These are phyloP conservation scores for Saxicola maurus DNA, from an alignment of 2,797 vertebrate species.

Conservation along the genomic window DNA sequence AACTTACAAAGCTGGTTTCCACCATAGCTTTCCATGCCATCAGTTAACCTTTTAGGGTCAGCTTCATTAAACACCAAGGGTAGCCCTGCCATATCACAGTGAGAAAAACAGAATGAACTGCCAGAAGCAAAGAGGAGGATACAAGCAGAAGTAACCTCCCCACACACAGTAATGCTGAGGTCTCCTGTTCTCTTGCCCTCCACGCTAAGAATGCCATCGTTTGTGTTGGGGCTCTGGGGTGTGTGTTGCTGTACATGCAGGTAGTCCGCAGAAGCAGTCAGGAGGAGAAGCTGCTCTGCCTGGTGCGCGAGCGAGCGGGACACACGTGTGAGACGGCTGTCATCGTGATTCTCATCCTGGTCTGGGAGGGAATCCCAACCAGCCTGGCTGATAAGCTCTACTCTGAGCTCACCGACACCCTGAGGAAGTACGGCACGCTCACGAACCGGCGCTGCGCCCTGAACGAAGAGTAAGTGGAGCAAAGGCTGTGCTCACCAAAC, in stretches of 20 bases:
- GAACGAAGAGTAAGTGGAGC: slow-evolving; percentile 92
- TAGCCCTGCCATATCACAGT: background rate
- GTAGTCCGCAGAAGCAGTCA: slow-evolving; percentile 86
- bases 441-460: slow-evolving; percentile 92
- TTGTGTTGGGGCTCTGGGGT: slow-evolving; percentile 37
- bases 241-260: slow-evolving; percentile 68
- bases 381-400: slow-evolving; percentile 88
- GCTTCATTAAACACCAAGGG: background rate
- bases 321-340: slow-evolving; percentile 89
- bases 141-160: background rate
- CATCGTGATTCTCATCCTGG: slow-evolving; percentile 89
- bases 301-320: slow-evolving; percentile 89
- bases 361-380: slow-evolving; percentile 91
- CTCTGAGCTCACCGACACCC: slow-evolving; percentile 83
- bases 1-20: background rate
- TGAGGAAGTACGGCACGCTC: slow-evolving; percentile 85
- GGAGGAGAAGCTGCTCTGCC: slow-evolving; percentile 92
- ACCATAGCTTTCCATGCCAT: background rate
- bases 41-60: background rate
- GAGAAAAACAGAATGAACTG: background rate
- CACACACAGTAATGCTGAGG: background rate
- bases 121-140: background rate
- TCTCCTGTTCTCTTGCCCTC: background rate
- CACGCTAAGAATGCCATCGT: background rate
- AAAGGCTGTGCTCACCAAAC: background rate